A percentile compares a stretch with the other conserved stretches of the same genome.
Evolutionary conservation across 2,113 vertebrate genomes (phyloP).

Genomic region (Apus apus): DNA sequence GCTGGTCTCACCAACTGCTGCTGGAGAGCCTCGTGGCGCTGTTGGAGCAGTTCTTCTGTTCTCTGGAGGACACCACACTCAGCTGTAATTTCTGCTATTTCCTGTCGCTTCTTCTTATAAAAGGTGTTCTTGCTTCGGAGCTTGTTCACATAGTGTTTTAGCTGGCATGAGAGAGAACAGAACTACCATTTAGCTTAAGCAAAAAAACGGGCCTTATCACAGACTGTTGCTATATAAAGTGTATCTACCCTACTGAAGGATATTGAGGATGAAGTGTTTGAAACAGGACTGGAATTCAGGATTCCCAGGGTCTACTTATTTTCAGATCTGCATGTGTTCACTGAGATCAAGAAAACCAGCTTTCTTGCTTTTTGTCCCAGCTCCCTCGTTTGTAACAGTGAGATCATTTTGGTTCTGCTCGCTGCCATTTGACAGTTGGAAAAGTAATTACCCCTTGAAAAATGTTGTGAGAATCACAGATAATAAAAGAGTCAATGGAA

Average conservation of each 20-base stretch:
- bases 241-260: not conserved
- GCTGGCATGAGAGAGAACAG: conserved; percentile 72
- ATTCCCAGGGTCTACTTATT: conserved; percentile 14
- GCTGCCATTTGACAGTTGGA: not conserved
- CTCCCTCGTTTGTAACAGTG: not conserved
- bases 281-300: not conserved
- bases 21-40: conserved; percentile 83
- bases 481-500: conserved; percentile 13
- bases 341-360: not conserved
- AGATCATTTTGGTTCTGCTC: not conserved
- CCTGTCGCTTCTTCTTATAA: conserved; percentile 90
- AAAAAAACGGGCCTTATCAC: not conserved
- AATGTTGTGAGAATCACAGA: not conserved
- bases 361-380: not conserved
- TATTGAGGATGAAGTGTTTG: not conserved
- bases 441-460: not conserved
- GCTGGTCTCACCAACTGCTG: conserved; percentile 86
- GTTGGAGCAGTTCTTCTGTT: conserved; percentile 90
- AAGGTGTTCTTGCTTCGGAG: conserved; percentile 88
- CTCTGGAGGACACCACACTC: conserved; percentile 93
- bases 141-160: conserved; percentile 90
- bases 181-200: not conserved
- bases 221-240: not conserved
- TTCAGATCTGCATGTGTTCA: not conserved
- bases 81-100: conserved; percentile 86